A percentile compares a stretch with the other conserved stretches of the same genome.
phyloP scores from a whole-genome alignment of 2,797 vertebrate species.

The Stomatorhinus walkeri region DNA sequence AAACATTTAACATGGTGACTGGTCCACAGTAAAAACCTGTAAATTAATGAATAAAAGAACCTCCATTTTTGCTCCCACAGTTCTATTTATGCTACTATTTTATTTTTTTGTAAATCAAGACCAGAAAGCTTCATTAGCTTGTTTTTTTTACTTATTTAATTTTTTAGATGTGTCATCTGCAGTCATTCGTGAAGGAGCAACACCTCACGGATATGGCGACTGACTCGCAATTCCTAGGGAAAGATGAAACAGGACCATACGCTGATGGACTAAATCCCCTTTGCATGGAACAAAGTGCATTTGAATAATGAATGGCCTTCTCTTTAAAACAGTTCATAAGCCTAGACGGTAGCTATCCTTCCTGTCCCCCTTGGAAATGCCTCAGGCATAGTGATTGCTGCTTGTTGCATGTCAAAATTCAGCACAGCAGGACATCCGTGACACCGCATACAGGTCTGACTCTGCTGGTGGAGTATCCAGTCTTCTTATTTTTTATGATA shows the following conservation, averaged over 20 bases:
- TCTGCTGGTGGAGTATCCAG: conserved; percentile 32
- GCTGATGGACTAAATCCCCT: conserved; percentile 11
- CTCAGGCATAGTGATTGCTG: conserved; percentile 33
- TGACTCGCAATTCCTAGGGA: neutral
- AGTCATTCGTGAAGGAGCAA: neutral
- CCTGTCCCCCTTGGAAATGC: conserved; percentile 31
- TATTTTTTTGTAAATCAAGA: neutral
- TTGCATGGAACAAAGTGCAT: conserved; percentile 16
- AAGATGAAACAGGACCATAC: neutral
- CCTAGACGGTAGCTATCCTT: conserved; percentile 6
- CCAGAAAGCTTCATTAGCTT: neutral
- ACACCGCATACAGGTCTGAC: neutral
- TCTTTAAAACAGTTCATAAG: conserved; percentile 26
- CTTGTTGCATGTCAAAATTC: conserved; percentile 29
- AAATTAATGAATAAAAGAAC: neutral
- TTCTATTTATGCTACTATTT: neutral
- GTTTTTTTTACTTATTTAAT: neutral
- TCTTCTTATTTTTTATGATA: conserved; percentile 35
- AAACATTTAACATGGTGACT: neutral
- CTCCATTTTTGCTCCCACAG: neutral
- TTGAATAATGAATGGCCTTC: conserved; percentile 24
- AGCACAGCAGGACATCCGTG: conserved; percentile 27
- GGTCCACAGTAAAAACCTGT: neutral
- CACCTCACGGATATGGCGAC: neutral
- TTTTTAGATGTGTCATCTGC: neutral